Evolutionary conservation across 2,113 vertebrate genomes (phyloP), one percentile per base, ranked within the genome.

Genomic region (Sebastes schlegelii): DNA sequence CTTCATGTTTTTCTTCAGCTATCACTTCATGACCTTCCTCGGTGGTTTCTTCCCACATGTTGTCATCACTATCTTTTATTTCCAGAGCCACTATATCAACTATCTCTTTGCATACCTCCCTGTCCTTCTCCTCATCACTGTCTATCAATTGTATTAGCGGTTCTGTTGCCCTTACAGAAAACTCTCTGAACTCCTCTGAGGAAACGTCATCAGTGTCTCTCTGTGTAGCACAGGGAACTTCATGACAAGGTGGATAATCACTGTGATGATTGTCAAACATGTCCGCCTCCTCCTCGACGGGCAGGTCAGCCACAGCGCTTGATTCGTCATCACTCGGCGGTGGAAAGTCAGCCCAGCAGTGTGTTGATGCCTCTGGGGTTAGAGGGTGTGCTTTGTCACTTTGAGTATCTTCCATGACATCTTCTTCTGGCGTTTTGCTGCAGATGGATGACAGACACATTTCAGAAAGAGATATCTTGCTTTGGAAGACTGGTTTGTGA

Each of bases 401-500:
- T 42, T 52, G 71, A 62, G 21, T 0, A 0, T 83, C 60, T 8
- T 70, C 76, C 48, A 14, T 6, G n/a, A 21, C 4, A 6, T 71
- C 21, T 19, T 85, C 80, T 6, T 80, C 82, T 58, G 58, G 63
- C 6, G 5, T 52, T 54, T 14, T 45, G 43, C 89, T 92, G 72
- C 34, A 83, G 42, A 54, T 21, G 45, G 40, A 82, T 43, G 43
- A 90, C 10, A 77, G 17, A 80, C 19, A 69, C 8, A 49, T 43
- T 64, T 58, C 21, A 69, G 26, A 45, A 7, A 57, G 19, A 7
- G 11, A 40, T 9, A 26, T 19, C 11, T 26, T 60, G 13, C 6
- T 23, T 23, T 14, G 43, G 54, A 60, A 21, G 17, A 46, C n/a
- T 10, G 19, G 19, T 43, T 64, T 64, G 4, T 63, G 4, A 26